Evolutionary conservation across 1,140 invertebrate species (phyloP).

Genomic region (Homalodisca vitripennis): DNA sequence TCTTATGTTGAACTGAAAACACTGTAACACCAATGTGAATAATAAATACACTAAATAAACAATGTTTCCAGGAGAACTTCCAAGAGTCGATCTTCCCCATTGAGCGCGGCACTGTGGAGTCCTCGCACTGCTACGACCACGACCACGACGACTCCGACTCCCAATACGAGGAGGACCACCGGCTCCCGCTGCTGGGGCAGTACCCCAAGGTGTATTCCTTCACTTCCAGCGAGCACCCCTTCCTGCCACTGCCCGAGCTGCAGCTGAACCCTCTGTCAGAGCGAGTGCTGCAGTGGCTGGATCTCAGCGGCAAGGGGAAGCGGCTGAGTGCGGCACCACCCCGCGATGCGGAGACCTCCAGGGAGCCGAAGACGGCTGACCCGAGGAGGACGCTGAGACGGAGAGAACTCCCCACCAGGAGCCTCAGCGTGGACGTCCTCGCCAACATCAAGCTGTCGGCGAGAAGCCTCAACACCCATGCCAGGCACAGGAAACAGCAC

Average conservation of each 20-base stretch:
- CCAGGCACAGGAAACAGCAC: too few species aligned
- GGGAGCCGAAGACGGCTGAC: background rate
- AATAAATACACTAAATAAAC: too few species aligned
- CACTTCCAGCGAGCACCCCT: background rate
- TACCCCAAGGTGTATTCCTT: conserved; percentile 21
- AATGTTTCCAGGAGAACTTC: conserved; percentile 1
- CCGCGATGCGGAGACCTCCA: background rate
- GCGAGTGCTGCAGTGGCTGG: conserved; percentile 59
- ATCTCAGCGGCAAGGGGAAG: conserved; percentile 50
- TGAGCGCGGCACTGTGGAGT: background rate
- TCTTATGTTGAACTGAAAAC: too few species aligned
- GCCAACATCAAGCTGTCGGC: background rate
- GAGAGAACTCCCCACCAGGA: conserved; percentile 16
- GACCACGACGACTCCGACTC: conserved; percentile 19
- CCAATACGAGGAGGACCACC: background rate
- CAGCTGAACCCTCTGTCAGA: conserved; percentile 51
- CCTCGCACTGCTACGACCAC: conserved; percentile 16
- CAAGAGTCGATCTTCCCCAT: background rate
- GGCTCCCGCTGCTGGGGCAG: conserved; percentile 9
- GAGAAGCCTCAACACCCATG: too few species aligned
- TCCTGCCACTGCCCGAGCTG: background rate
- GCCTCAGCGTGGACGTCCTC: conserved; percentile 20
- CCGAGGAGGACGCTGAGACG: background rate
- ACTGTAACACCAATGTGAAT: too few species aligned
- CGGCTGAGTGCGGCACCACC: background rate